Evolutionary conservation across 2,113 vertebrate genomes (phyloP), one percentile per base, ranked within the genome.

Genomic region (Halichoeres trimaculatus): DNA sequence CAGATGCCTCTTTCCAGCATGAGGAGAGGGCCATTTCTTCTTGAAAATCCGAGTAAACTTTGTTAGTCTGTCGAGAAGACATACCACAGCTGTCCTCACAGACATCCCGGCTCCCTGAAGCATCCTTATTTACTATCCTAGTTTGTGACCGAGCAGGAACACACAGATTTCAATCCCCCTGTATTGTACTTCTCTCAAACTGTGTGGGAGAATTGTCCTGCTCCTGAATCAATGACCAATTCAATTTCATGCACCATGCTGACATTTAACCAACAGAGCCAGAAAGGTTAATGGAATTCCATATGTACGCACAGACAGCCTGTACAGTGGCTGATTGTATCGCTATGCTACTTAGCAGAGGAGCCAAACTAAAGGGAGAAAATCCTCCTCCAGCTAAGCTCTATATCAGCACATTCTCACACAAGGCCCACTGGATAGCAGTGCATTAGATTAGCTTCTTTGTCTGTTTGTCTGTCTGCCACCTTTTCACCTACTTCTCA

Each of bases 241-340:
- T 92, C 89, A 88, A 87, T 91, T 92, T 88, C 84, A 88, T 85
- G 88, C 90, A 77, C 85, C 87, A 80, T 65, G 78, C 88, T 92
- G 91, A 92, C 91, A 92, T 92, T 92, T 92, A 88, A 80, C 90
- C 88, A 91, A 81, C 80, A 82, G 76, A 80, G 82, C 70, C 67
- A 50, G 71, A 90, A 92, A 92, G 91, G 91, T 91, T 92, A 90
- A 92, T 92, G 75, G 86, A 85, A 92, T 91, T 91, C 91, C 77
- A 88, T 86, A 90, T 84, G 86, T 90, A 86, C 64, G 80, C 83
- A 84, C 78, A 85, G 51, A 54, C 53, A 35, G 78, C 53, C 57
- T 17, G 67, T 81, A 86, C 80, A 88, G 80, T 75, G 82, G 76
- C 60, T 70, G 88, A 90, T 90, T 89, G 83, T 90, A 90, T 90